Evolutionary conservation across 2,113 vertebrate genomes (phyloP).

Genomic region (Microtus montanus): DNA sequence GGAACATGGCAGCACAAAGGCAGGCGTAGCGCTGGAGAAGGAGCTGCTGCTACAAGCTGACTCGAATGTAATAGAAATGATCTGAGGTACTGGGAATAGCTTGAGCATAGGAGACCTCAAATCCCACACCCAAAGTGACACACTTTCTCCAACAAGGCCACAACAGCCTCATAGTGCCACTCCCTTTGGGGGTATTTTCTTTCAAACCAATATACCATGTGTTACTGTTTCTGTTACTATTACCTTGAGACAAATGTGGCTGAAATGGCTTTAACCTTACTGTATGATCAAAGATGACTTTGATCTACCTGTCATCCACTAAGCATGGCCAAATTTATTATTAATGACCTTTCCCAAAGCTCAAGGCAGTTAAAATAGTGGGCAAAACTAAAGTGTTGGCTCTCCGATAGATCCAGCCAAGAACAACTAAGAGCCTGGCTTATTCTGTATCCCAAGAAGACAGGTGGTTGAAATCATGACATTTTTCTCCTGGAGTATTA

Average conservation of each 20-base stretch:
- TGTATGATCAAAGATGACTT: neutral
- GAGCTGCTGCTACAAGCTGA: too few relatives aligned
- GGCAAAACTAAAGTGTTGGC: neutral
- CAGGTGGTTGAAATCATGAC: neutral
- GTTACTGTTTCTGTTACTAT: neutral
- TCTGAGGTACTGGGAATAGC: too few relatives aligned
- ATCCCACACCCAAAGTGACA: too few relatives aligned
- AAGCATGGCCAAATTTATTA: neutral
- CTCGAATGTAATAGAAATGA: too few relatives aligned
- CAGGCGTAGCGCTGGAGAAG: too few relatives aligned
- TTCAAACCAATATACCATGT: too few relatives aligned
- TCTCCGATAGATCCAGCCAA: too few relatives aligned
- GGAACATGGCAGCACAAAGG: too few relatives aligned
- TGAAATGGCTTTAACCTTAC: neutral
- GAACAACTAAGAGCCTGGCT: neutral
- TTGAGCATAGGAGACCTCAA: too few relatives aligned
- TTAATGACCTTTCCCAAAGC: neutral
- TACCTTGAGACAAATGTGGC: neutral
- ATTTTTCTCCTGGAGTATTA: neutral
- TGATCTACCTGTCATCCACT: neutral
- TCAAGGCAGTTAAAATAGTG: neutral
- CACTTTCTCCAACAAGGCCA: too few relatives aligned
- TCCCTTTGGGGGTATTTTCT: too few relatives aligned
- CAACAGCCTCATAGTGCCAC: too few relatives aligned
- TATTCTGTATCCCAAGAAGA: neutral